Base-by-base conservation (phyloP, 1,140 invertebrate genomes). In the Drosophila kepulauana region DNA sequence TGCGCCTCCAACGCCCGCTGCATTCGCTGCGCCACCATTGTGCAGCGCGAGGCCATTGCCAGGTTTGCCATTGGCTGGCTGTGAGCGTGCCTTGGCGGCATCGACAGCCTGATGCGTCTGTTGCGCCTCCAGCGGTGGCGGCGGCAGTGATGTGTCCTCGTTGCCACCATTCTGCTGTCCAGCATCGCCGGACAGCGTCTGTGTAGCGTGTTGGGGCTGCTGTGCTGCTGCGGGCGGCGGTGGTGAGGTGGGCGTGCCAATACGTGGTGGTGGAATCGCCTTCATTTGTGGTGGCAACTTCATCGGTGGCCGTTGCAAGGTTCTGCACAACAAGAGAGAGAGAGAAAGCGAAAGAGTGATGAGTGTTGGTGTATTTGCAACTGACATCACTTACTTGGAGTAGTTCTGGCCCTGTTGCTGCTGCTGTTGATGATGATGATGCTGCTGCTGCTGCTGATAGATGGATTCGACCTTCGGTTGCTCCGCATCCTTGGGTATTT, bases 271-370 rank as follows among this genome's bases (percentile, higher is more conserved):
- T 35, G 92, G 92, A 69, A 93, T 92, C 7, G 92, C 92, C 68
- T 93, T 93, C 81, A 92, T 92, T 58, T 91, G 92, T 38, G 92
- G 89, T 65, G 91, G 92, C 78, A 92, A 30, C 66, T 92, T 93
- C 92, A 92, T 93, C 5, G 89, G 90, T 38, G 92, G 91, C 68
- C 92, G 80, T 67, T 92, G 88, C 57, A 93, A 75, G 7, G 92
- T 93, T 75, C 92, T 93, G 49, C 11, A 59, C 58, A 5, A 33
- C 6, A 16, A 59, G 3, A 58, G 5, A 11, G 16, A 11, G 13
- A 5, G 20, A 30, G 38, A 70, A 48, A 3, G 11, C 33, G 1
- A 13, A 15, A 51, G 11, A 45, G 8, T 46, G 11, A 45, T 8
- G 30, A 28, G 15, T 33, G 52, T 68, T 30, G 20, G 43, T n/a